Evolutionary conservation across 2,888 invertebrate species (phyloP).

Genomic region (Osmoderma eremita): DNA sequence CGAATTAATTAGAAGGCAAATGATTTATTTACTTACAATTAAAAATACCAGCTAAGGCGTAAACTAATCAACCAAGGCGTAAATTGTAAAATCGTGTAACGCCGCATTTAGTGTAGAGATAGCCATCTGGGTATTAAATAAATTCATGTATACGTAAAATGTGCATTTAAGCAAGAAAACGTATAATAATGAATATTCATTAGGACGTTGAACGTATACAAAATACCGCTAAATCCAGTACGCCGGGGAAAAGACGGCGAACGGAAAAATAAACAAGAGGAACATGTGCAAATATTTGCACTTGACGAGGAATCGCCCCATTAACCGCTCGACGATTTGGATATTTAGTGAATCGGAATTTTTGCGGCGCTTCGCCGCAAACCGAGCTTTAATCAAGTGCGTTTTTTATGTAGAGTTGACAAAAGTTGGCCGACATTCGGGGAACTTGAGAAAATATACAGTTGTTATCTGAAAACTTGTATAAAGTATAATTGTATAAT

Average conservation of each 20-base stretch:
- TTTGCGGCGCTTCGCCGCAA: conserved; percentile 9
- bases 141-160: conserved; percentile 28
- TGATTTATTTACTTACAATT: conserved; percentile 2
- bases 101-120: conserved; percentile 13
- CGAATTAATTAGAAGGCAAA: neutral
- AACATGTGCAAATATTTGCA: conserved; percentile 18
- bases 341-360: conserved; percentile 18
- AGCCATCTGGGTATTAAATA: conserved; percentile 20
- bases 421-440: neutral
- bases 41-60: conserved; percentile 1
- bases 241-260: conserved; percentile 2
- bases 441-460: neutral
- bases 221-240: conserved; percentile 3
- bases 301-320: conserved; percentile 23
- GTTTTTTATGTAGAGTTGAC: conserved; percentile 13
- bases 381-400: conserved; percentile 14
- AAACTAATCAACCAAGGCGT: conserved; percentile 8
- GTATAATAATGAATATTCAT: conserved; percentile 30
- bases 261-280: conserved; percentile 11
- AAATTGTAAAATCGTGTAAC: conserved; percentile 20
- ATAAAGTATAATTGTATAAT: neutral
- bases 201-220: conserved; percentile 16
- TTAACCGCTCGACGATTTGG: conserved; percentile 27
- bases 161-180: conserved; percentile 27
- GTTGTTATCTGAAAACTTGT: neutral